A percentile compares a stretch with the other conserved stretches of the same genome.
Evolutionary conservation across 2,113 vertebrate species (phyloP).

Genomic region (Pristiophorus japonicus): DNA sequence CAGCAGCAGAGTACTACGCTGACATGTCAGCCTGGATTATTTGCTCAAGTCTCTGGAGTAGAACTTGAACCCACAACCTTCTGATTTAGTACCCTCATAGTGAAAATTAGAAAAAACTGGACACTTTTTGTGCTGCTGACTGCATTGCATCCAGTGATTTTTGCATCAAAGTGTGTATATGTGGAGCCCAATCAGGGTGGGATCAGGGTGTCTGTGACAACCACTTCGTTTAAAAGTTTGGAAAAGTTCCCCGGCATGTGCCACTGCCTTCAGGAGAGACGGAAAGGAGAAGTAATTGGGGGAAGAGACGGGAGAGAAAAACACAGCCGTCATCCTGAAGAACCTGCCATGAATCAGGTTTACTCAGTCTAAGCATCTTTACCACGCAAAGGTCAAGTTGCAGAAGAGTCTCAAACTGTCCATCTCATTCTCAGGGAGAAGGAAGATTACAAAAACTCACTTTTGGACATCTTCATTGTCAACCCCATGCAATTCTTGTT

Average conservation of each 20-base stretch:
- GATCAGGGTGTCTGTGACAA: background rate
- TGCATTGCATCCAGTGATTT: background rate
- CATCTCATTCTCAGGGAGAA: background rate
- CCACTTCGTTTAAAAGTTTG: background rate
- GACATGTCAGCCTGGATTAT: background rate
- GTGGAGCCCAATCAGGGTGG: background rate
- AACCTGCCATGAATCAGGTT: background rate
- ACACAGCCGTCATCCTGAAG: background rate
- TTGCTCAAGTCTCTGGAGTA: background rate
- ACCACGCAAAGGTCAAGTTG: background rate
- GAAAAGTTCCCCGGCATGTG: background rate
- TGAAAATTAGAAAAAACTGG: background rate
- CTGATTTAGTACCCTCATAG: background rate
- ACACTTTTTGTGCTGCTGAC: background rate
- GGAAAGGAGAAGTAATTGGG: background rate
- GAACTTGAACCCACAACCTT: background rate
- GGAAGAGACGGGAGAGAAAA: background rate
- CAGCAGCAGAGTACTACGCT: background rate
- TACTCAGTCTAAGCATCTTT: background rate
- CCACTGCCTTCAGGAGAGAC: background rate
- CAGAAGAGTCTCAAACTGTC: background rate
- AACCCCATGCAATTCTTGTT: background rate
- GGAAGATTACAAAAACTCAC: background rate
- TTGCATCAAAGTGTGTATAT: background rate
- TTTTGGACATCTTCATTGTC: too few species aligned